Base-by-base conservation (phyloP, 2,113 vertebrate species). In the Pao palembangensis region DNA sequence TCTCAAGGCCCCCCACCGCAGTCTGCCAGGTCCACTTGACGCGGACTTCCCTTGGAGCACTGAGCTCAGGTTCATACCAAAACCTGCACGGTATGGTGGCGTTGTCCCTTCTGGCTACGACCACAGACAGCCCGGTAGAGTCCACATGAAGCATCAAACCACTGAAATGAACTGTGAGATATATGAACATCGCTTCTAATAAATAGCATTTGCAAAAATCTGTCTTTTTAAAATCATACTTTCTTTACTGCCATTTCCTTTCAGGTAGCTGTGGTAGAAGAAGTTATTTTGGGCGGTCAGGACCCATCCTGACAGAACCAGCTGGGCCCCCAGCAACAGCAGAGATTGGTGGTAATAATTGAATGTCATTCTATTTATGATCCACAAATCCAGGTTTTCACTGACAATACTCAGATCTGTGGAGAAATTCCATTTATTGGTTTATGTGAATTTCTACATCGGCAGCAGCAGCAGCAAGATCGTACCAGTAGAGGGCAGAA, bases 11-110 rank as follows among this genome's bases (percentile, higher is more conserved):
- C 46, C 91, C 91, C 4, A 88, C 78, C 0, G 90, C 82, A 0
- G 91, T 85, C 31, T 92, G 68, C 80, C 93, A 94, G 75, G 93
- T 93, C 94, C 95, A 96, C 53, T 95, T 96, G 73, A 95, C 81
- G 10, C 93, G 84, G 46, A 91, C 90, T 5, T 80, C 87, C 52
- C 68, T 85, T 0, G 82, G 85, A 7, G 71, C 52, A 15, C 38
- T 85, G 70, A 61, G 11, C 17, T 86, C 71, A 0, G 93, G 93
- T 55, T 93, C 84, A 0, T 92, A 91, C 71, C 14, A 87, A 72
- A 91, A 96, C 49, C 8, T 85, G 76, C 95, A 96, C 0, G 93
- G 91, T 63, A 96, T 78, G 2, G 92, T 94, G 69, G 88, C 80
- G 0, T 89, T 93, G 55, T 88, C 88, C 0, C 93, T 92, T 0